Conservation (phyloP, 2,888 invertebrate species). For the Scaptodrosophila latifasciaeformis region DNA sequence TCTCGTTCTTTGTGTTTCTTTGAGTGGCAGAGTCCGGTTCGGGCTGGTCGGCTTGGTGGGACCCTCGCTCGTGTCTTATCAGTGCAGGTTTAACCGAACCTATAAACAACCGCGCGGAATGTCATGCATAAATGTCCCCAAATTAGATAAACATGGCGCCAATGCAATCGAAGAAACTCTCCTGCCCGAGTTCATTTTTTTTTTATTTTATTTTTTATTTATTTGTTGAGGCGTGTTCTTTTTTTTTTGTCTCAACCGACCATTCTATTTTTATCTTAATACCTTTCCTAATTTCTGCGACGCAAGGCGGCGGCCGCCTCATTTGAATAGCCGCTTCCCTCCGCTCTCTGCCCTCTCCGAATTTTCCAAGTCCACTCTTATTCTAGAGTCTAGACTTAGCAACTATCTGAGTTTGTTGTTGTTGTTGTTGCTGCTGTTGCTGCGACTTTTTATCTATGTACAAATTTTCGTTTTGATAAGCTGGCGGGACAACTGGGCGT, state of each 20-base stretch:
- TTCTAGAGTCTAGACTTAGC: slow-evolving; percentile 45
- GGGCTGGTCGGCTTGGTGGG: slow-evolving; percentile 6
- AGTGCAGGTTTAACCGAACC: slow-evolving; percentile 74
- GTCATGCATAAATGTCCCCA: slow-evolving; percentile 76
- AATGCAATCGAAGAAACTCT: slow-evolving; percentile 68
- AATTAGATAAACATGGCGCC: slow-evolving; percentile 75
- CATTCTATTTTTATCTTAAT: slow-evolving; percentile 51
- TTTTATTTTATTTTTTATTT: slow-evolving; percentile 37
- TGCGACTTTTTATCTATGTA: no score
- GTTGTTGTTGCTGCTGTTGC: no score
- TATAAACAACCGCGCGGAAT: slow-evolving; percentile 75
- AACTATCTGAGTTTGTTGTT: no score
- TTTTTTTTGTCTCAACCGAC: slow-evolving; percentile 6
- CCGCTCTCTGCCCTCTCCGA: not conserved
- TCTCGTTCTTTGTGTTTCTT: no score
- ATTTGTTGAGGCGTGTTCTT: not conserved
- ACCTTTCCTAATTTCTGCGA: slow-evolving; percentile 62
- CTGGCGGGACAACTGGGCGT: slow-evolving; percentile 11
- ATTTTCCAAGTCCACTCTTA: slow-evolving; percentile 1
- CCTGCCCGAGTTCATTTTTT: slow-evolving; percentile 10
- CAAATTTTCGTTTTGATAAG: slow-evolving; percentile 66
- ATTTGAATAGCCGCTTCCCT: slow-evolving; percentile 51
- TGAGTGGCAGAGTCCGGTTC: slow-evolving; percentile 5
- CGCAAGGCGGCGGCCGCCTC: slow-evolving; percentile 22
- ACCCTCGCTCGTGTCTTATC: slow-evolving; percentile 50